Evolutionary conservation across 2,797 vertebrate genomes (phyloP), one percentile per base, ranked within the genome.

Genomic region (Propithecus deckenii): DNA sequence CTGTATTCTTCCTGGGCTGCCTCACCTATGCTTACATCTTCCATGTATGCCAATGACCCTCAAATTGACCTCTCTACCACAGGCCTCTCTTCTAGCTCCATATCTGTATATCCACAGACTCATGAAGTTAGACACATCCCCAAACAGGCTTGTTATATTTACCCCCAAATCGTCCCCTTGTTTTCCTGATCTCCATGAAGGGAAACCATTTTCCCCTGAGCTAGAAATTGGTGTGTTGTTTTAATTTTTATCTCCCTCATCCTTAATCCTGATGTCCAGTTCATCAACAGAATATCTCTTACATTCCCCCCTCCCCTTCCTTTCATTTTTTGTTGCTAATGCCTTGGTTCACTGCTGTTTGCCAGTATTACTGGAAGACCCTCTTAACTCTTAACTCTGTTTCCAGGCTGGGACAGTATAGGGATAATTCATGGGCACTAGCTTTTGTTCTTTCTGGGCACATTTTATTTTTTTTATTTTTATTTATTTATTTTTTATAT

Each of bases 41-140:
- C 0, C 0, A 7, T 7, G 30, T 48, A 38, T 1, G 30, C 22
- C 63, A 35, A 0, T 17, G 1, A 28, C 30, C 11, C 32, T n/a
- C 48, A 38, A 1, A n/a, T 1, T 2, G 15, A 65, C 22, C 55
- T 76, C 2, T 67, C 11, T 4, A 15, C 32, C 13, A 1, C 32
- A 35, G 14, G 17, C 20, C 35, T 78, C 13, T 59, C 46, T 76
- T 89, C 46, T 35, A 43, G 41, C 30, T 48, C 80, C 15, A 4
- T 13, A 12, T 41, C 38, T 50, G 8, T 18, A 2, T 57, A 50
- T 48, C 9, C 15, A 61, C 52, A 86, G 41, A 59, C 79, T 57
- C 41, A 71, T 25, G 20, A 48, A 32, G 57, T n/a, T 57, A 38
- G 71, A 10, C 13, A 2, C 57, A 78, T 22, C 28, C 72, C 81